phyloP scores from a whole-genome alignment of 1,140 invertebrate species.

The Pogonus chalceus region DNA sequence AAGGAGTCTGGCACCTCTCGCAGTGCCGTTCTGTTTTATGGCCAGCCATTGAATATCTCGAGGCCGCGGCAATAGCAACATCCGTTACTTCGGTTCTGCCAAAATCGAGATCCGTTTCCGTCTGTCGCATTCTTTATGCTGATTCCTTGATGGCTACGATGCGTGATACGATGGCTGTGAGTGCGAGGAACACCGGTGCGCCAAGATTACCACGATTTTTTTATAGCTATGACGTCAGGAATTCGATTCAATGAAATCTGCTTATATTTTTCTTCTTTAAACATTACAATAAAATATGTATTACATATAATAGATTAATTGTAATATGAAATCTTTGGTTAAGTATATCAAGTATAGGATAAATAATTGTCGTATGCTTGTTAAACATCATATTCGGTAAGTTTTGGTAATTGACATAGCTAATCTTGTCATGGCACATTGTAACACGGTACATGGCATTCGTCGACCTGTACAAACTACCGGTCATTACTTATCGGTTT shows the following conservation, averaged over 20 bases:
- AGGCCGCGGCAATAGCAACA: constrained; percentile 4
- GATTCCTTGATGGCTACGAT: not conserved
- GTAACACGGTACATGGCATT: not conserved
- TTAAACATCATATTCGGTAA: no score
- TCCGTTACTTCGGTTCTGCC: constrained; percentile 2
- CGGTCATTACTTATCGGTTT: constrained; percentile 3
- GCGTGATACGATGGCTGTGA: no score
- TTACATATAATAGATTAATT: no score
- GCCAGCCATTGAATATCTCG: constrained; percentile 4
- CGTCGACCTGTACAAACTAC: constrained; percentile 4
- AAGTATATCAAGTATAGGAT: not conserved
- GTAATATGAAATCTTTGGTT: no score
- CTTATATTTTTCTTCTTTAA: no score
- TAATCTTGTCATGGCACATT: no score
- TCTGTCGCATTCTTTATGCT: constrained; percentile 4
- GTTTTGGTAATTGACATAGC: no score
- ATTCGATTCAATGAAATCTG: no score
- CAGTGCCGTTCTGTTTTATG: constrained; percentile 5
- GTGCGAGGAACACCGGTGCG: no score
- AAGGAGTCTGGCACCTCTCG: no score
- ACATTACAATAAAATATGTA: no score
- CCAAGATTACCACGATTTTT: constrained; percentile 1
- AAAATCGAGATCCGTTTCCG: not conserved
- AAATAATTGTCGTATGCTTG: not conserved
- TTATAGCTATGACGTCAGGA: not conserved